Conservation (phyloP, 2,113 vertebrate species). For the Oostethus manadensis region DNA sequence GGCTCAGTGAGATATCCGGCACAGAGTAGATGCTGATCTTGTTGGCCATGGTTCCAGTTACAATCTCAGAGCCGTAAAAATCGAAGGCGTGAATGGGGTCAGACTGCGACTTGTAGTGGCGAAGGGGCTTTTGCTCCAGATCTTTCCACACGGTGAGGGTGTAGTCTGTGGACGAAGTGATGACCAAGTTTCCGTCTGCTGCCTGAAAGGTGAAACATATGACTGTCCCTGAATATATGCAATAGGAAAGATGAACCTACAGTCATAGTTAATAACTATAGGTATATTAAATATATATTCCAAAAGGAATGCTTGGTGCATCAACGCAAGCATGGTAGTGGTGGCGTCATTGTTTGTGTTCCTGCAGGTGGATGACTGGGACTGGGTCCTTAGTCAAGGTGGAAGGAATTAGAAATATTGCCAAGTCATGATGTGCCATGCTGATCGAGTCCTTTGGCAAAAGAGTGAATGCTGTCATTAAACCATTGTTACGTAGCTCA, state of each 20-base stretch:
- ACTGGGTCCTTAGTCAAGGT: too few relatives aligned
- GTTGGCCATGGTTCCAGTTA: conserved; percentile 90
- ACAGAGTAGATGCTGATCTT: conserved; percentile 93
- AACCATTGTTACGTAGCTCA: too few relatives aligned
- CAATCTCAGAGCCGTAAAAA: conserved; percentile 85
- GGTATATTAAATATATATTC: not conserved
- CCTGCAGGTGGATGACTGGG: too few relatives aligned
- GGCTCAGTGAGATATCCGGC: conserved; percentile 81
- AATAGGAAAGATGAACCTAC: not conserved
- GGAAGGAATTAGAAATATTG: too few relatives aligned
- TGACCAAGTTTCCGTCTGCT: conserved; percentile 83
- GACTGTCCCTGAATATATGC: not conserved
- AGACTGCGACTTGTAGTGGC: conserved; percentile 86
- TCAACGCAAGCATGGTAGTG: not conserved
- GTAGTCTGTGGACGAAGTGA: conserved; percentile 94
- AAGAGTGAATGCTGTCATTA: too few relatives aligned
- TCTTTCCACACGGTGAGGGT: conserved; percentile 93
- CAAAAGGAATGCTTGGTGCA: not conserved
- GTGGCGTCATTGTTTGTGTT: too few relatives aligned
- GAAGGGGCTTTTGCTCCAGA: conserved; percentile 87
- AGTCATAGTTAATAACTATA: too few relatives aligned
- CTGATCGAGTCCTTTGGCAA: too few relatives aligned
- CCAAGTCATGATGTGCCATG: too few relatives aligned
- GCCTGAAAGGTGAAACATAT: conserved; percentile 70
- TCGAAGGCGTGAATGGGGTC: conserved; percentile 93